Base-by-base conservation (phyloP, 2,797 vertebrate species). In the Jordanella pulchra region DNA sequence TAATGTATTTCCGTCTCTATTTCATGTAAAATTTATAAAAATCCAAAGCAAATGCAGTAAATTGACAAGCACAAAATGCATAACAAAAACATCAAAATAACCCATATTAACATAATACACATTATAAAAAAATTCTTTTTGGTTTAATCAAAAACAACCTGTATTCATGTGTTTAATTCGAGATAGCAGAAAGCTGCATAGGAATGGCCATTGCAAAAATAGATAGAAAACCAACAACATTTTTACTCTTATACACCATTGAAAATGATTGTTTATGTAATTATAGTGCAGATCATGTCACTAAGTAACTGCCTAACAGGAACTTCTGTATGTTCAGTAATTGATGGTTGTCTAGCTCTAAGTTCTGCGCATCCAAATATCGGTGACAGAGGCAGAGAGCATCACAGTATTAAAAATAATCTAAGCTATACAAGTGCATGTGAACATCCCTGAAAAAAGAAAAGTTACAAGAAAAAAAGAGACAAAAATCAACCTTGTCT, bases 341-440 rank as follows among this genome's bases (percentile, higher is more conserved):
- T 53, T 75, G 76, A 55, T 90, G 87, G 55, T 91, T 93, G 76
- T 91, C 72, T 61, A 91, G 86, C 80, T 93, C 86, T 35, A 76
- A 64, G 47, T 78, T 53, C 58, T 4, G 75, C 63, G 87, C 69
- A 77, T 87, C 73, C 87, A 89, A 91, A 47, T 89, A 90, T 76
- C 58, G 15, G 28, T 28, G 28, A 28, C 1, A 79, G 45, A 82
- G 39, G 13, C 61, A 76, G 60, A 53, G 54, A 47, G 30, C 42
- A 53, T 73, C 15, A 74, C 39, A 69, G 32, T 69, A 32, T 23
- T 23, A 71, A n/a, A 48, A 67, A 79, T 50, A 54, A 51, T 12
- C 7, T 21, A 21, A 71, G 66, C 66, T 72, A 75, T 65, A 71
- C 81, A 69, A 73, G 76, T 64, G 68, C 47, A 64, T 66, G 48